Base-by-base conservation (phyloP, 2,113 vertebrate species). In the Marmota flaviventris region DNA sequence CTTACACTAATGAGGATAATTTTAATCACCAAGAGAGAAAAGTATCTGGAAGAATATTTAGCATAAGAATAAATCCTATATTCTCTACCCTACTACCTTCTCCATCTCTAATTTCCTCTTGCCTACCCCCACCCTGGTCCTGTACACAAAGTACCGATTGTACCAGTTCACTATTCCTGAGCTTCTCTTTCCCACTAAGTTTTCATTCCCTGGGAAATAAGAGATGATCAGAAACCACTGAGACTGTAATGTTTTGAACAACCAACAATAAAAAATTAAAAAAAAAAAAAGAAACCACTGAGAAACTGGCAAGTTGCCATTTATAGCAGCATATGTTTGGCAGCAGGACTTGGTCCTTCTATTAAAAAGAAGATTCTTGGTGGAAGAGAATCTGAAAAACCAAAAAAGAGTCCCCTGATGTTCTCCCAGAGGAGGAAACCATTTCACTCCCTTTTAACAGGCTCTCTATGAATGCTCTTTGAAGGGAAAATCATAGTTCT, bases 401-500 rank as follows among this genome's bases (percentile, higher is more conserved):
- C 42, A 27, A 75, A n/a, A 84, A 76, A 65, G 13, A 37, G 48
- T 56, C 18, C 12, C 42, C 32, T 89, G 29, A 63, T 63, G 22
- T 79, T 82, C 27, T 94, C 14, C 11, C 16, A 45, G 2, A n/a
- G 27, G 16, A 89, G 22, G 18, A 8, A 34, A 20, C 7, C 8
- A 37, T 89, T 82, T 91, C 45, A 39, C 12, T 72, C 17, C 63
- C 18, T 85, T 92, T 90, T 48, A 84, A 84, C 13, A 65, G 63
- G 22, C 4, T 79, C 12, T 67, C 25, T 42, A 39, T 73, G n/a
- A 75, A 88, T 81, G 70, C 17, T 51, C 39, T 87, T 95, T 88
- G 86, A 91, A 94, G 65, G 22, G 25, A 85, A 93, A 95, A 70
- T 88, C 61, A 65, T 29, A 93, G 4, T 73, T 37, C 73, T 85